Base-by-base conservation (phyloP, 1,140 invertebrate species). In the Euwallacea fornicatus region DNA sequence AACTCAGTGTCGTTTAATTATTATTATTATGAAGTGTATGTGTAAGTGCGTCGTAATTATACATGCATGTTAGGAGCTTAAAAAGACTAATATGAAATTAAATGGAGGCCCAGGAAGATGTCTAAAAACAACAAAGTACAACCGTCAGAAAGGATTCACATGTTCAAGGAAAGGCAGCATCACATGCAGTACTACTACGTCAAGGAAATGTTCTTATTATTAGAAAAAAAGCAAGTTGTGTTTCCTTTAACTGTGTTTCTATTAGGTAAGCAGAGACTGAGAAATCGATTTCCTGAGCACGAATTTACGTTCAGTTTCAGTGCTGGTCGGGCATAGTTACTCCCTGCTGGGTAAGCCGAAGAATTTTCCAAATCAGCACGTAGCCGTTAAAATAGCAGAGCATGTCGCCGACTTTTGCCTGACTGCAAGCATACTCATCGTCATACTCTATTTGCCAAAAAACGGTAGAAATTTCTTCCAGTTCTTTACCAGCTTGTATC, bases 401-500 rank as follows among this genome's bases (percentile, higher is more conserved):
- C 55, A 72, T 44, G 59, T 72, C 2, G 58, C 53, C 33, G 47
- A 67, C 50, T 63, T 72, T 42, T 56, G 43, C 21, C 53, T 72
- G n/a, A 72, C 71, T 2, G 65, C 60, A 3, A 67, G 65, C 15
- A 68, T 67, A 21, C 13, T 68, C 8, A 68, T 64, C 6, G 63
- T 61, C 7, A 21, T 63, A n/a, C 33, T 67, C 41, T 68, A 68
- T 16, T 33, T 72, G 44, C 71, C 66, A 15, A 67, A 72, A 56
- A 67, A 72, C 53, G 15, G 58, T 8, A 33, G 63, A 41, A 46
- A 63, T 33, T 67, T 64, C 21, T 72, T 53, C 10, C 59, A 72
- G 42, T 72, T 72, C 44, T 72, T 72, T 47, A 67, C 42, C 13
- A 62, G 42, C 11, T 43, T 72, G 15, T 72, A 72, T 21, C 71